These are phyloP conservation scores for Esox masquinongy DNA, from an alignment of 2,797 vertebrate genomes.

Conservation along the genomic window DNA sequence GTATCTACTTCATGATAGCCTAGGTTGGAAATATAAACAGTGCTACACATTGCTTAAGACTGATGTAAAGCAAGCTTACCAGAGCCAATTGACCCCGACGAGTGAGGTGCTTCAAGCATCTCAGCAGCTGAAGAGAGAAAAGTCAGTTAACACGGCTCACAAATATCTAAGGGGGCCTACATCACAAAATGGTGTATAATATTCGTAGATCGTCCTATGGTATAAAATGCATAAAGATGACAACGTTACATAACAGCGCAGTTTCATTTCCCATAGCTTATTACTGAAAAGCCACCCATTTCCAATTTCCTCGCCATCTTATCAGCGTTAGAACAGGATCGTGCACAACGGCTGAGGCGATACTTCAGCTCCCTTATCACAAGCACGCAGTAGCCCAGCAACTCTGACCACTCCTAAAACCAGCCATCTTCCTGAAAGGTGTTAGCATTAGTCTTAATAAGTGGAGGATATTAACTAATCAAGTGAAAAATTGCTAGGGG, in stretches of 20 bases:
- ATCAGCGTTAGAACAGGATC: slow-evolving; percentile 35
- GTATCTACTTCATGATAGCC: not conserved
- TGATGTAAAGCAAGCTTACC: slow-evolving; percentile 65
- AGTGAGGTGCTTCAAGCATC: slow-evolving; percentile 69
- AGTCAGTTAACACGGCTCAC: not conserved
- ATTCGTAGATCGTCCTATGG: not conserved
- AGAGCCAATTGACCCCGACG: slow-evolving; percentile 72
- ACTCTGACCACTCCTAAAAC: slow-evolving; percentile 48
- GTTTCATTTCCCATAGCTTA: not conserved
- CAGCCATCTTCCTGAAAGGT: slow-evolving; percentile 40
- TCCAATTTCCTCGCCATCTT: slow-evolving; percentile 28
- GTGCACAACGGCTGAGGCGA: slow-evolving; percentile 30
- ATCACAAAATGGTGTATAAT: not conserved
- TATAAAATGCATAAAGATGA: not conserved
- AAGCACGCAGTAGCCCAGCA: slow-evolving; percentile 47
- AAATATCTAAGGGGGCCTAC: not conserved
- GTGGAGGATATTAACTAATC: not conserved
- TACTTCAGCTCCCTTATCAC: slow-evolving; percentile 66
- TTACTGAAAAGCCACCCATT: not conserved
- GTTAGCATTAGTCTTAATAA: not conserved
- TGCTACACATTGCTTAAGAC: slow-evolving; percentile 5
- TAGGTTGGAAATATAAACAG: not conserved
- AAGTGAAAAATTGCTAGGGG: not conserved
- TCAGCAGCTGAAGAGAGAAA: slow-evolving; percentile 62
- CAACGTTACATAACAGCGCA: not conserved